Conservation (phyloP, 2,888 invertebrate species). For the Strigamia transsilvanica region DNA sequence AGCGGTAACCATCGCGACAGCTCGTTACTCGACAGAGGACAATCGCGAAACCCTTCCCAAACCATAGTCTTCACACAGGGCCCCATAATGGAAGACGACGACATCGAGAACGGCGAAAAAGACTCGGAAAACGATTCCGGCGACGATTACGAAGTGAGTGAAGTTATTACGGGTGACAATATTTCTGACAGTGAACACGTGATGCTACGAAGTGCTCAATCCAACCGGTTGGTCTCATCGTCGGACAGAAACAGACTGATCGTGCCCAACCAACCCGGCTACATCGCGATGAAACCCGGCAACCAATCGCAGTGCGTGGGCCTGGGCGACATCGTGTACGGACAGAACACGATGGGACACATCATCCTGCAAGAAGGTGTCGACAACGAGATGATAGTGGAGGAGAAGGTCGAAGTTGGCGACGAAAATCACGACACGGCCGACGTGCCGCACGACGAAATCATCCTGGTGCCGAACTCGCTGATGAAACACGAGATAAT, state of each 20-base stretch:
- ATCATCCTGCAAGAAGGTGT: conserved; percentile 57
- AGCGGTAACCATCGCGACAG: neutral
- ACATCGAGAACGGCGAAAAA: neutral
- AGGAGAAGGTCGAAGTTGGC: conserved; percentile 57
- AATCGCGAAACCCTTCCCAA: neutral
- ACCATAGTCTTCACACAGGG: conserved; percentile 31
- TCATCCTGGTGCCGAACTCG: conserved; percentile 58
- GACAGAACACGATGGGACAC: conserved; percentile 55
- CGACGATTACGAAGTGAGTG: neutral
- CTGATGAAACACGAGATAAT: conserved; percentile 58
- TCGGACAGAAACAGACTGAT: conserved; percentile 24
- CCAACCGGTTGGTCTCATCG: neutral
- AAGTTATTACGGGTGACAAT: neutral
- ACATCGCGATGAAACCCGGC: conserved; percentile 56
- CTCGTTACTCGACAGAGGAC: neutral
- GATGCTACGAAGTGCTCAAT: neutral
- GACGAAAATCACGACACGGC: conserved; percentile 52
- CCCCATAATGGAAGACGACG: conserved; percentile 52
- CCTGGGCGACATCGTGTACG: conserved; percentile 57
- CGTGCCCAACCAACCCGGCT: conserved; percentile 53
- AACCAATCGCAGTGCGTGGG: conserved; percentile 49
- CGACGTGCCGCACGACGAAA: conserved; percentile 57
- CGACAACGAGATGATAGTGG: conserved; percentile 57
- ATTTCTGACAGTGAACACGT: conserved; percentile 1
- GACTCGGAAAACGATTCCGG: conserved; percentile 20